Base-by-base conservation (phyloP, 2,888 invertebrate species). In the Volucella zonaria region DNA sequence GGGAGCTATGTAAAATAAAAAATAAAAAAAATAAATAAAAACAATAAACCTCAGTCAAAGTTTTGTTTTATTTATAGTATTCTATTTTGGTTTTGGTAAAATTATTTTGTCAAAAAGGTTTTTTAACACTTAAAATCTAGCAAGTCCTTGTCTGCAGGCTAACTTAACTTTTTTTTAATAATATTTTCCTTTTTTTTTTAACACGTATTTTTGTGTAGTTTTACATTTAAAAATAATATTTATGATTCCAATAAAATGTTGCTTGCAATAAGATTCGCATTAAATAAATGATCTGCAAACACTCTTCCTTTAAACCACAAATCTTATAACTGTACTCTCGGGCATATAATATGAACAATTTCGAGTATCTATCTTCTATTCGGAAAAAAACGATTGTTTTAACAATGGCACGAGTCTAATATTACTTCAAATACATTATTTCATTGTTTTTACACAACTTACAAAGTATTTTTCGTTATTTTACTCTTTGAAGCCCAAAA, bases 61-160 rank as follows among this genome's bases (percentile, higher is more conserved):
- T 85, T 31, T 31, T 76, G 68, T 85, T 85, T 85, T 81, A 80
- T 85, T 80, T 76, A 80, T 85, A 85, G 81, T 85, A 76, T 85
- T 85, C 81, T 81, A 80, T 85, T 73, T 85, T 85, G 71, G 75
- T 76, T 79, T 79, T 85, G 80, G 71, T 85, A 73, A 81, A 76
- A 85, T 70, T 68, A 85, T 67, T 66, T 76, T 76, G 85, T 85
- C 76, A 80, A 81, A 80, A 85, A 78, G 70, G 71, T 71, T 38
- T 74, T 66, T 56, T 79, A 82, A 80, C 76, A 76, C 80, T 85
- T 85, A 85, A 62, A 66, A 76, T 59, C 85, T 85, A 85, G 85
- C 80, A 80, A 85, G 85, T 85, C 85, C 80, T 80, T 80, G 83
- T 76, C 81, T 85, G 85, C 85, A 85, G 81, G 85, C 85, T 80